Evolutionary conservation across 1,140 invertebrate genomes (phyloP).

Genomic region (Drosophila sp.): DNA sequence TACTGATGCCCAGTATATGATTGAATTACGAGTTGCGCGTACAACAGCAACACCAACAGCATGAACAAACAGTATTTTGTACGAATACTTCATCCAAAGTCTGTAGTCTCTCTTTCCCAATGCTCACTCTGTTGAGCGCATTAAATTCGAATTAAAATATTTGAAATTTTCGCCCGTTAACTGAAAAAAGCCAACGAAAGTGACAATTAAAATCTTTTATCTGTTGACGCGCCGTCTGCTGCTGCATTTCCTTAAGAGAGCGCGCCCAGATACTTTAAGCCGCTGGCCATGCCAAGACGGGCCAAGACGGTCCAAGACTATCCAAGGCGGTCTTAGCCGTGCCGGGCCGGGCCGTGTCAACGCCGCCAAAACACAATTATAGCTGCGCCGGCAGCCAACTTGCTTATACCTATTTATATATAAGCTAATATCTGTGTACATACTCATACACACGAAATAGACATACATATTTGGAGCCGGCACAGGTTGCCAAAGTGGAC

Average conservation of each 20-base stretch:
- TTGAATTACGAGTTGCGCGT: constrained; percentile 54
- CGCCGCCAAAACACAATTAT: constrained; percentile 70
- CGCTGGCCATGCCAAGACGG: constrained; percentile 19
- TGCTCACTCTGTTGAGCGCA: constrained; percentile 68
- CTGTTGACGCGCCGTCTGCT: constrained; percentile 44
- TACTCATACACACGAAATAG: constrained; percentile 1
- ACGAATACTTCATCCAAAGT: constrained; percentile 1
- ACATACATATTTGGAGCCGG: constrained; percentile 53
- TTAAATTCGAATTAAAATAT: constrained; percentile 81
- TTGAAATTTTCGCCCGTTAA: constrained; percentile 70
- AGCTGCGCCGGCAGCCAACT: constrained; percentile 56
- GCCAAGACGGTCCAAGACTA: constrained; percentile 34
- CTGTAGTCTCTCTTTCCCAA: constrained; percentile 56
- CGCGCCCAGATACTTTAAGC: constrained; percentile 50
- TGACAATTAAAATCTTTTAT: constrained; percentile 71
- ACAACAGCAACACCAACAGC: constrained; percentile 43
- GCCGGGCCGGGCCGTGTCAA: constrained; percentile 28
- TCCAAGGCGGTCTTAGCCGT: too few relatives aligned
- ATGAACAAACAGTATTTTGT: constrained; percentile 15
- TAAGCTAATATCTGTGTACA: constrained; percentile 27
- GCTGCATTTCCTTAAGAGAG: constrained; percentile 72
- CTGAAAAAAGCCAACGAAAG: constrained; percentile 66
- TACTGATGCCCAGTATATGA: constrained; percentile 27
- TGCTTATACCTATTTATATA: constrained; percentile 41
- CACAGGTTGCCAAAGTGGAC: constrained; percentile 79